Percentiles rank a stretch among this genome's conserved stretches.
These are phyloP conservation scores for Margarornis squamiger DNA, from an alignment of 2,797 vertebrate species.

Conservation along the genomic window DNA sequence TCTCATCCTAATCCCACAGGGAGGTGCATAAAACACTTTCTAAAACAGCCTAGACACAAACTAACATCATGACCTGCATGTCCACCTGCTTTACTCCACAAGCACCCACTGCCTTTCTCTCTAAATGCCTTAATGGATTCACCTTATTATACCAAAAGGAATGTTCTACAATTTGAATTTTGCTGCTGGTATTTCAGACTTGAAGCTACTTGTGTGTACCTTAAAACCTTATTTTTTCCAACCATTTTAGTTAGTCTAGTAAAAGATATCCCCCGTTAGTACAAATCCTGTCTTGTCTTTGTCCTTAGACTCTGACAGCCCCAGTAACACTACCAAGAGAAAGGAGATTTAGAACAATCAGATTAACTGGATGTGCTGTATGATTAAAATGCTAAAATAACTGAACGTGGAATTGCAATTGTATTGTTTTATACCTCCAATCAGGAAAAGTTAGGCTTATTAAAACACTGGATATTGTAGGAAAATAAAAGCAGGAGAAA, in stretches of 20 bases:
- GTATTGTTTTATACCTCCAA: background rate
- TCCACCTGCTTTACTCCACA: background rate
- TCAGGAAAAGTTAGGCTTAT: background rate
- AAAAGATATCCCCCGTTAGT: background rate
- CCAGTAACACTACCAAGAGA: background rate
- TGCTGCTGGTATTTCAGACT: background rate
- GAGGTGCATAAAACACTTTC: background rate
- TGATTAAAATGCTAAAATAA: slow-evolving; percentile 15
- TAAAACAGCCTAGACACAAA: background rate
- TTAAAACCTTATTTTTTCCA: background rate
- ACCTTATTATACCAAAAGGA: background rate
- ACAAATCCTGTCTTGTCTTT: background rate
- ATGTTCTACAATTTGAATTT: background rate
- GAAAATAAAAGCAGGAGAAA: background rate
- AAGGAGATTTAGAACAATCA: slow-evolving; percentile 4
- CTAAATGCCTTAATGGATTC: background rate
- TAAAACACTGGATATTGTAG: background rate
- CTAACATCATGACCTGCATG: background rate
- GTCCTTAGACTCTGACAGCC: background rate
- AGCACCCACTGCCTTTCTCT: background rate
- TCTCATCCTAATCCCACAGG: background rate
- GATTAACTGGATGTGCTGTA: background rate
- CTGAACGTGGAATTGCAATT: background rate
- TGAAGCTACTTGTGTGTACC: background rate
- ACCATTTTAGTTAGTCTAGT: background rate